phyloP scores from a whole-genome alignment of 1,140 invertebrate genomes.

The Penaeus vannamei region DNA sequence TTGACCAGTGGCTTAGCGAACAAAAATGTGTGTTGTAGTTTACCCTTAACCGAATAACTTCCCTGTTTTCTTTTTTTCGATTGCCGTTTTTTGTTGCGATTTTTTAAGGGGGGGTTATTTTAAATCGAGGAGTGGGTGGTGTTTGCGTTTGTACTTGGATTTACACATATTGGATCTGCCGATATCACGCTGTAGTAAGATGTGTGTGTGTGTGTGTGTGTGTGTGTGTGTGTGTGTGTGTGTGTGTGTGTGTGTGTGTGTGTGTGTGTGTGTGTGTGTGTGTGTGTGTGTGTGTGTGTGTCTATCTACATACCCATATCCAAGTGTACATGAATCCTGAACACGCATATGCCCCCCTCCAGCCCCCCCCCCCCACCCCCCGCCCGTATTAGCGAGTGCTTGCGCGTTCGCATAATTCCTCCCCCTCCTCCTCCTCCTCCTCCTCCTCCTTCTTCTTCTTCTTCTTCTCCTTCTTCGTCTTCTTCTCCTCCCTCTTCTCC shows the following conservation, averaged over 20 bases:
- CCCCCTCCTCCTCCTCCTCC: too few species aligned
- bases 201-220: conserved; percentile 45
- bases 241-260: conserved; percentile 53
- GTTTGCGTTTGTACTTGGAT: not conserved
- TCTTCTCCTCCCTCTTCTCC: not conserved
- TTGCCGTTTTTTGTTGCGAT: too few species aligned
- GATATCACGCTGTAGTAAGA: not conserved
- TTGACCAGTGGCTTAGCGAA: too few species aligned
- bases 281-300: not conserved
- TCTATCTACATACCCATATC: not conserved
- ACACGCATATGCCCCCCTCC: not conserved
- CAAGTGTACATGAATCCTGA: not conserved
- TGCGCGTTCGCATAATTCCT: not conserved
- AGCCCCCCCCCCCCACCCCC: not conserved
- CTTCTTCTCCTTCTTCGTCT: not conserved
- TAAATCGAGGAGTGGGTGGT: not conserved
- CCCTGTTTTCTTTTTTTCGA: too few species aligned
- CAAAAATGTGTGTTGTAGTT: too few species aligned
- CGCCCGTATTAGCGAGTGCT: not conserved
- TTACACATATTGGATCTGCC: not conserved
- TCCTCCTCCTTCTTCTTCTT: not conserved
- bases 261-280: conserved; percentile 33
- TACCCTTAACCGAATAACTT: too few species aligned
- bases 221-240: conserved; percentile 51
- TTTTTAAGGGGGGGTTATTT: too few species aligned